Base-by-base conservation (phyloP, 2,113 vertebrate species). In the Suricata suricatta region DNA sequence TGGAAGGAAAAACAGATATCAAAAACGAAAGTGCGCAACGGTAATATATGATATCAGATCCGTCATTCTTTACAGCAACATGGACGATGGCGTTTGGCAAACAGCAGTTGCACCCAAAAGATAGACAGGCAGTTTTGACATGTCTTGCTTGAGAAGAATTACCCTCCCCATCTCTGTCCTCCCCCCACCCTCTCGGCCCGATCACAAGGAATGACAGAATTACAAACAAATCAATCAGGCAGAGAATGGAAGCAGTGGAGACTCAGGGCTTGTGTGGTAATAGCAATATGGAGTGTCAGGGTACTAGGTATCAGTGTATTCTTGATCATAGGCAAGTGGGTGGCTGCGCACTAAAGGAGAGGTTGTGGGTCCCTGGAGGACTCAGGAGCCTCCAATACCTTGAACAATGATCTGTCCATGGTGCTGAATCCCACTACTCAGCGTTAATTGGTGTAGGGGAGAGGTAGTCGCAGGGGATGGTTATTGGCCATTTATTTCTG, bases 51-150 rank as follows among this genome's bases (percentile, higher is more conserved):
- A 44, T 72, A 50, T 89, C 90, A 81, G 87, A 88, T 0, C 7
- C 2, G 17, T 60, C 93, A 97, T 90, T 81, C 95, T 84, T 87
- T 91, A 85, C 57, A 92, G 90, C 92, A 96, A 96, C 92, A 63
- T 80, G 93, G 97, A 93, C 21, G 17, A 33, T n/a, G 66, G 82
- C 6, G n/a, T 90, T 44, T 17, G 21, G 31, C 95, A 87, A 95
- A 88, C 54, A 83, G 94, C 17, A 52, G 60, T 95, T 7, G 25
- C 84, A 63, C 94, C 96, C 83, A 88, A 84, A 88, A 96, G 98
- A 97, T 23, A 97, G 95, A 96, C 82, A 92, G 96, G 94, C 95
- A 95, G 96, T 91, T 98, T 90, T 96, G 97, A 98, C 93, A 86
- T 1, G 8, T 69, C 69, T 96, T 83, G 69, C 94, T 87, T 69